phyloP scores from a whole-genome alignment of 2,797 vertebrate species.

The Phrynocephalus guinanensis region DNA sequence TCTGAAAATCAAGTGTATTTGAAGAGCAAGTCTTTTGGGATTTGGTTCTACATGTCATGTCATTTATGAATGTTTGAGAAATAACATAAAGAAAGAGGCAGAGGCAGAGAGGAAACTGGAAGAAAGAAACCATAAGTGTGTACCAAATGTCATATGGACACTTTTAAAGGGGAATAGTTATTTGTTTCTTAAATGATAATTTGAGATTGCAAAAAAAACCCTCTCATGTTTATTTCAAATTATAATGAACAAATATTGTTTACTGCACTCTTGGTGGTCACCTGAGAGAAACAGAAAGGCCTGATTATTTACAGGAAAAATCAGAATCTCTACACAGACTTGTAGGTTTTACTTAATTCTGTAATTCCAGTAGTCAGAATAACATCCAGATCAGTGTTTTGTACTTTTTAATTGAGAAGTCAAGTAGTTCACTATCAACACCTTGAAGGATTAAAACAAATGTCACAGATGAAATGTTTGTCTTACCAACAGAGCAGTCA shows the following conservation, averaged over 20 bases:
- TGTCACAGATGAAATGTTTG: neutral
- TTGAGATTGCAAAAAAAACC: neutral
- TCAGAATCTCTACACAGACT: neutral
- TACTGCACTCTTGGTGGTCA: neutral
- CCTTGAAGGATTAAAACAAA: neutral
- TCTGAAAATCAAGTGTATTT: neutral
- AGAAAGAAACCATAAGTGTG: neutral
- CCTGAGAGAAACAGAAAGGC: constrained; percentile 4
- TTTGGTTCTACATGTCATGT: neutral
- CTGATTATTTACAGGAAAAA: constrained; percentile 15
- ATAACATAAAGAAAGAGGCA: neutral
- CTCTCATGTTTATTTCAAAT: neutral
- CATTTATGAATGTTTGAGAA: constrained; percentile 19
- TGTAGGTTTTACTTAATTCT: neutral
- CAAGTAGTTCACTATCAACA: neutral
- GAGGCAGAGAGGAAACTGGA: neutral
- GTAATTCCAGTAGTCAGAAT: neutral
- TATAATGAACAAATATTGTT: neutral
- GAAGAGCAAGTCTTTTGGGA: constrained; percentile 18
- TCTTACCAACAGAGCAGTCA: constrained; percentile 96
- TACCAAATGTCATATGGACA: neutral
- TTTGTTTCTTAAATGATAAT: neutral
- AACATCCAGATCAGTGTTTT: accelerated
- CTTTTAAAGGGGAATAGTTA: neutral
- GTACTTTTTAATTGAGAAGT: neutral